Base-by-base conservation (phyloP, 2,797 vertebrate genomes). In the Australoheros facetus region DNA sequence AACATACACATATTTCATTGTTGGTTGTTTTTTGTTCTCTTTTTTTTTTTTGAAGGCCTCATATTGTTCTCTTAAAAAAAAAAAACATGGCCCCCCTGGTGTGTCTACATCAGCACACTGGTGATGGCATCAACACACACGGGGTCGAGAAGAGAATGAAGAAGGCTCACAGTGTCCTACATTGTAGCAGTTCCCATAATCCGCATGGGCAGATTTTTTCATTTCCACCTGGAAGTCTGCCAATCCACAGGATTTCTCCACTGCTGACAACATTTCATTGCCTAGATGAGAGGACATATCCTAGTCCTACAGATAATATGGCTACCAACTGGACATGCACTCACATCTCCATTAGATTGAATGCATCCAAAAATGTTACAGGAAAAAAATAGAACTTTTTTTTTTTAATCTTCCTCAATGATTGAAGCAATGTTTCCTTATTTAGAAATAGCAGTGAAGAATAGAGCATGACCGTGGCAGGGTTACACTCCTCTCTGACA, bases 151-250 rank as follows among this genome's bases (percentile, higher is more conserved):
- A 85, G 85, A 87, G 87, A 75, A 69, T 69, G 80, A 88, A 80
- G 79, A 81, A 78, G 75, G 80, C 91, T 91, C 90, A 79, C 87
- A 78, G 79, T 88, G 93, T 92, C 93, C 93, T 91, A 92, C 88
- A 93, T 94, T 89, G 86, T 70, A 80, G 78, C 84, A 62, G 75
- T 83, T 82, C 71, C 79, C 62, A 86, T 94, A 93, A 94, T 94
- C 90, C 80, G 34, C 91, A 78, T 34, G 32, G 87, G 79, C 81
- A 87, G 84, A 88, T 90, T 92, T 90, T 94, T 93, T 93, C 84
- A 89, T 94, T 93, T 93, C 83, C 90, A 94, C 83, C 84, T 92
- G 94, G 94, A 91, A 3, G 42, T 23, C 78, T 87, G 92, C 94
- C 94, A 94, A 23, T 79, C n/a, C 53, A 72, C 59, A 86, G 91